phyloP scores from a whole-genome alignment of 2,113 vertebrate species.

The Azemiops feae region DNA sequence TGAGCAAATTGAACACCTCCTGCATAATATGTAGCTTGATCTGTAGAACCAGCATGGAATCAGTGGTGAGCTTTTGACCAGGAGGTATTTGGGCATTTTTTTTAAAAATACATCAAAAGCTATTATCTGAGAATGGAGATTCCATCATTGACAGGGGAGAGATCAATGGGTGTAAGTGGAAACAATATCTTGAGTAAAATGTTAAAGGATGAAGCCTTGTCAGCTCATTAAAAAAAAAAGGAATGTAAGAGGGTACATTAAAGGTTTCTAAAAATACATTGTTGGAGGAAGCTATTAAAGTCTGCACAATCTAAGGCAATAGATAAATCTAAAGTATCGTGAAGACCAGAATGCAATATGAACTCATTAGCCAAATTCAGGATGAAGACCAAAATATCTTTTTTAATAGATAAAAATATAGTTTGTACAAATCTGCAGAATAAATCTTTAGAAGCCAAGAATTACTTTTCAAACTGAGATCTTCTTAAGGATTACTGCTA shows the following conservation, averaged over 20 bases:
- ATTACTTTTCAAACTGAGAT: neutral
- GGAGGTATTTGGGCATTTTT: neutral
- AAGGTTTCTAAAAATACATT: neutral
- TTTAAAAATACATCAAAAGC: neutral
- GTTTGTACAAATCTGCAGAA: neutral
- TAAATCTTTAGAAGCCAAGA: neutral
- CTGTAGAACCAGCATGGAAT: neutral
- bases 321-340: neutral
- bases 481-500: neutral
- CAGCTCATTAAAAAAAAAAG: neutral
- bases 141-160: neutral
- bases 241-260: neutral
- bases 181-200: neutral
- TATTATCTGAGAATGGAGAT: neutral
- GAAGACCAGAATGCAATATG: neutral
- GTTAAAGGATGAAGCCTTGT: neutral
- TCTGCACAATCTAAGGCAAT: neutral
- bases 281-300: neutral
- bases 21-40: neutral
- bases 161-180: slow-evolving; percentile 13
- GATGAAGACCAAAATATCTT: neutral
- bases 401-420: neutral
- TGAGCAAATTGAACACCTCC: neutral
- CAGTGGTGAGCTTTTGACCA: neutral
- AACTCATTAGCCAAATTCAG: neutral